Evolutionary conservation across 2,797 vertebrate species (phyloP).

Genomic region (Cuniculus paca): DNA sequence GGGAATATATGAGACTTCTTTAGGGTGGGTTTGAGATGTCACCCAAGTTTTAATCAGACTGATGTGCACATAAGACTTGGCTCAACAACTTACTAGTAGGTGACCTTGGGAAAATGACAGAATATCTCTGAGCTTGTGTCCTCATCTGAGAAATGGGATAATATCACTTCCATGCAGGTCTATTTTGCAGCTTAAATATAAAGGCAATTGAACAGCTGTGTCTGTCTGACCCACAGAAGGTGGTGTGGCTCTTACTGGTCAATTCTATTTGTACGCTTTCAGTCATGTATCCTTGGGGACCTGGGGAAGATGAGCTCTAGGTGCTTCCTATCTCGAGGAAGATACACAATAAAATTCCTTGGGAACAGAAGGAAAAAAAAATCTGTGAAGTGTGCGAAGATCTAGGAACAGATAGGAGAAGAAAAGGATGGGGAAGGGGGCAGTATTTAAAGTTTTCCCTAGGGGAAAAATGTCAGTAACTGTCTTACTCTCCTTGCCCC

Average conservation of each 20-base stretch:
- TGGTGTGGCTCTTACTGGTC: not conserved
- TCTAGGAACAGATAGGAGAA: not conserved
- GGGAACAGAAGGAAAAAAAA: not conserved
- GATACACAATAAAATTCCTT: not conserved
- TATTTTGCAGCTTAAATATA: not conserved
- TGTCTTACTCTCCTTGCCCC: not conserved
- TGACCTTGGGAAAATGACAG: not conserved
- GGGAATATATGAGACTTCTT: not conserved
- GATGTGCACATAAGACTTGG: not conserved
- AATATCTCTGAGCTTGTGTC: not conserved
- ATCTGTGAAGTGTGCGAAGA: not conserved
- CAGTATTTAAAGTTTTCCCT: not conserved
- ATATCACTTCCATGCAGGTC: not conserved
- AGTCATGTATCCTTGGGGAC: not conserved
- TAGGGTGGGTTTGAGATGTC: not conserved
- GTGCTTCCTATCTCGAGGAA: not conserved
- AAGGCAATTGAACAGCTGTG: not conserved
- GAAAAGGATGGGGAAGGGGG: not conserved
- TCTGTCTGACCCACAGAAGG: not conserved
- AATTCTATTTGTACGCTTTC: not conserved
- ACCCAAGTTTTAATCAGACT: not conserved
- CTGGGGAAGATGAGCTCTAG: not conserved
- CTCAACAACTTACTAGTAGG: not conserved
- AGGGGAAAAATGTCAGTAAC: not conserved
- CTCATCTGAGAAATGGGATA: slow-evolving; percentile 28